phyloP scores from a whole-genome alignment of 2,113 vertebrate genomes.

The Sinocyclocheilus maitianheensis region DNA sequence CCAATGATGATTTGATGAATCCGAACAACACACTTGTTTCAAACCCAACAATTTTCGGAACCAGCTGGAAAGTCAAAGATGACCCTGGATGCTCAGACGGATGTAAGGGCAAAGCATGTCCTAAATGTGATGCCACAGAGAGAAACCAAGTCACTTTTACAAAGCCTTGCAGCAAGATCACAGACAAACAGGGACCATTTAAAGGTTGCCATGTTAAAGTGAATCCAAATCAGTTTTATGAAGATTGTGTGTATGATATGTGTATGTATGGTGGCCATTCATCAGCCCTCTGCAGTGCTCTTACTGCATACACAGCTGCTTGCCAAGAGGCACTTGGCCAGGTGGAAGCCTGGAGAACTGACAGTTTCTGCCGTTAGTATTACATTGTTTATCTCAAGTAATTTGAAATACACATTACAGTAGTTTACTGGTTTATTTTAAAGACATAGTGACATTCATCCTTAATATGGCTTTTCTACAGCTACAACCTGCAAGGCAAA shows the following conservation, averaged over 20 bases:
- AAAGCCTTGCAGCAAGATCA: conserved; percentile 68
- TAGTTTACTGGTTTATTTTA: background rate
- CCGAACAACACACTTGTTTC: conserved; percentile 28
- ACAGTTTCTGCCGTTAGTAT: conserved; percentile 68
- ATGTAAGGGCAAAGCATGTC: conserved; percentile 52
- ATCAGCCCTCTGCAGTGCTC: conserved; percentile 60
- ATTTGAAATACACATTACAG: background rate
- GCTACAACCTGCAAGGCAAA: conserved; percentile 47
- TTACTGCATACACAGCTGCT: conserved; percentile 63
- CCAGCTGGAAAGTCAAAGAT: conserved; percentile 62
- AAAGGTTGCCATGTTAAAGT: conserved; percentile 59
- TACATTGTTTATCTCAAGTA: background rate
- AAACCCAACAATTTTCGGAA: conserved; percentile 32
- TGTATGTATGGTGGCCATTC: conserved; percentile 67
- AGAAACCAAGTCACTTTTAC: conserved; percentile 35
- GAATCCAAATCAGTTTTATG: conserved; percentile 59
- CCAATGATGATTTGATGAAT: conserved; percentile 48
- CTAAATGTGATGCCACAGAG: conserved; percentile 55
- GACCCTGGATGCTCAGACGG: conserved; percentile 52
- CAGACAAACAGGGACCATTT: conserved; percentile 60
- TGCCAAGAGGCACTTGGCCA: conserved; percentile 60
- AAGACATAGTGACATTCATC: background rate
- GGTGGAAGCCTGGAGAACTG: conserved; percentile 63
- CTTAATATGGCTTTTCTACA: conserved; percentile 19
- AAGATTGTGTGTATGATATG: conserved; percentile 69